A percentile compares a stretch with the other conserved stretches of the same genome.
Evolutionary conservation across 2,888 invertebrate genomes (phyloP).

Genomic region (Gymnosoma rotundatum): DNA sequence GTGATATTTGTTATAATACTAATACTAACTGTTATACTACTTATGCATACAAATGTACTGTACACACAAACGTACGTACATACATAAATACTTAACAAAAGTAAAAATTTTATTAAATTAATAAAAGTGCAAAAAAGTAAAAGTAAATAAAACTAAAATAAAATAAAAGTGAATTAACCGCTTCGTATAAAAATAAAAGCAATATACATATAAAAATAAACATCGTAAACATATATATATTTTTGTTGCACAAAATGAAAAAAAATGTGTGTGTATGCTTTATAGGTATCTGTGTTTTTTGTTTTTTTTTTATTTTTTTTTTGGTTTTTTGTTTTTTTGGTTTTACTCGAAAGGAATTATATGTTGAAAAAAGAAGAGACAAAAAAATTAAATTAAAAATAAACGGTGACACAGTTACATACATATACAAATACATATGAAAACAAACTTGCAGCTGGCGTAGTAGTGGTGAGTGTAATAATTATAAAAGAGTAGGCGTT

Average conservation of each 20-base stretch:
- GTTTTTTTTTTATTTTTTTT: neutral
- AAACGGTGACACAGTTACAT: constrained; percentile 68
- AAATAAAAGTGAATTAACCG: neutral
- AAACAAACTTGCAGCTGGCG: constrained; percentile 31
- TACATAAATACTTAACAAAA: neutral
- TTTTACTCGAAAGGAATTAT: constrained; percentile 37
- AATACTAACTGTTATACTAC: constrained; percentile 32
- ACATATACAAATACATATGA: constrained; percentile 17
- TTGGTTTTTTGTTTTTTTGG: neutral
- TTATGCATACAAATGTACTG: neutral
- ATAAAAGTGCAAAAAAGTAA: neutral
- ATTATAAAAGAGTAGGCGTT: constrained; percentile 31
- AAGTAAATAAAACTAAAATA: neutral
- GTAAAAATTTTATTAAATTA: neutral
- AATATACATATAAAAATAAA: neutral
- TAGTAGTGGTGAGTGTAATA: constrained; percentile 52
- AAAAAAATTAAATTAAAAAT: constrained; percentile 69
- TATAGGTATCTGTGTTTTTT: constrained; percentile 7
- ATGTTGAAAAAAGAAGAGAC: constrained; percentile 28
- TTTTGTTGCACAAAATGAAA: constrained; percentile 59
- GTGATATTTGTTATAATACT: constrained; percentile 36
- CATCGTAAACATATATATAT: constrained; percentile 26
- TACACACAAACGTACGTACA: constrained; percentile 24
- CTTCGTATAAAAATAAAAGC: no score
- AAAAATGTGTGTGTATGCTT: constrained; percentile 34